Evolutionary conservation across 2,113 vertebrate genomes (phyloP).

Genomic region (Poeciliopsis prolifica): DNA sequence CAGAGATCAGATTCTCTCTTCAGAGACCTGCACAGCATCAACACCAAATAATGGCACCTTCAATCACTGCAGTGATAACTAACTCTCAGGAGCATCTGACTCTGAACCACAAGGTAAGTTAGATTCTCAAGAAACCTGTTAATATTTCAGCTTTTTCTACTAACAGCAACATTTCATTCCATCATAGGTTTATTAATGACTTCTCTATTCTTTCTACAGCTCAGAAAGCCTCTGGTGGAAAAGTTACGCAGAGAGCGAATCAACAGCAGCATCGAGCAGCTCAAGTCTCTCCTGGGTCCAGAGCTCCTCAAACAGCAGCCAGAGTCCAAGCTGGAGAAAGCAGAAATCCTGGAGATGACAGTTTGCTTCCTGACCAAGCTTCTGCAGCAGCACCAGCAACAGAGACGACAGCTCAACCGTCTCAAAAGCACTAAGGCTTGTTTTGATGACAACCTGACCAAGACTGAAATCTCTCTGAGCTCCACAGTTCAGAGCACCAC

Average conservation of each 20-base stretch:
- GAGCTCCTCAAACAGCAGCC: conserved; percentile 65
- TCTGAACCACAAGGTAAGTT: conserved; percentile 58
- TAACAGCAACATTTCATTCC: neutral
- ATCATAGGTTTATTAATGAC: conserved; percentile 9
- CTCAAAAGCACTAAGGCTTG: conserved; percentile 35
- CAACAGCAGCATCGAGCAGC: conserved; percentile 67
- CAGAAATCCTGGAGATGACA: conserved; percentile 72
- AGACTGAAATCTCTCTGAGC: conserved; percentile 28
- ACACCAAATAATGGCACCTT: conserved; percentile 62
- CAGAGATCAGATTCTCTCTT: conserved; percentile 63
- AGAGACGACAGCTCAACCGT: conserved; percentile 42
- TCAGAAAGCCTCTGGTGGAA: conserved; percentile 37
- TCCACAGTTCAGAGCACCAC: conserved; percentile 32
- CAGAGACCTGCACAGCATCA: conserved; percentile 52
- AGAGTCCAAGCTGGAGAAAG: conserved; percentile 77
- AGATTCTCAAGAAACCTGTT: neutral
- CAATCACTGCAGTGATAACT: conserved; percentile 60
- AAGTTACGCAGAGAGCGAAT: conserved; percentile 52
- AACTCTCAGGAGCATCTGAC: conserved; percentile 62
- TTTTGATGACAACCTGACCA: conserved; percentile 25
- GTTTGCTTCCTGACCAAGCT: conserved; percentile 56
- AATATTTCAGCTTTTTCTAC: neutral
- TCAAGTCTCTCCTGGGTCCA: conserved; percentile 67
- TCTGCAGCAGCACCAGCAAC: conserved; percentile 31
- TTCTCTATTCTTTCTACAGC: conserved; percentile 10